These are phyloP conservation scores for Calameuta filiformis DNA, from an alignment of 2,888 invertebrate genomes.

Conservation along the genomic window DNA sequence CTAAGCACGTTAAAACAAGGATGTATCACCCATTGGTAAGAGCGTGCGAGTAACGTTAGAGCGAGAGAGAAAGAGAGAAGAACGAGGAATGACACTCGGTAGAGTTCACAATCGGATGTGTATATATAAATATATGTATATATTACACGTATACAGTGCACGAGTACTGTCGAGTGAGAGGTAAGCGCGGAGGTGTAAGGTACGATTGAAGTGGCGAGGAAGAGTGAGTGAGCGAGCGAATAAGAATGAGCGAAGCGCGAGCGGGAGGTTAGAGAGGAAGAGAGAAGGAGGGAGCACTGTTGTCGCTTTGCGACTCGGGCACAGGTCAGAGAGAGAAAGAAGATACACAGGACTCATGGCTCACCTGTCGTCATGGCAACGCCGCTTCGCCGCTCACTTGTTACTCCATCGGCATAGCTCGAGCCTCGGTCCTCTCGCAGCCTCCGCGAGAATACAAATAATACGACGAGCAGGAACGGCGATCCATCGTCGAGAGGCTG, in stretches of 20 bases:
- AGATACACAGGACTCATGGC: slow-evolving; percentile 47
- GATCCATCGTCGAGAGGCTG: slow-evolving; percentile 44
- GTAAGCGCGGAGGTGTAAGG: slow-evolving; percentile 10
- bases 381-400: slow-evolving; percentile 65
- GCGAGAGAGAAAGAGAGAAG: slow-evolving; percentile 4
- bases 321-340: slow-evolving; percentile 5
- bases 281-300: slow-evolving; percentile 17
- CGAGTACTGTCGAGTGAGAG: neutral
- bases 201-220: slow-evolving; percentile 13
- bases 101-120: neutral
- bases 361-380: slow-evolving; percentile 66
- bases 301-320: slow-evolving; percentile 5
- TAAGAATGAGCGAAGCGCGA: slow-evolving; percentile 8
- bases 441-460: slow-evolving; percentile 53
- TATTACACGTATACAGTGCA: neutral
- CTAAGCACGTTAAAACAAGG: slow-evolving; percentile 31
- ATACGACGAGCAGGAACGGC: slow-evolving; percentile 23
- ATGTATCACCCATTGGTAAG: neutral
- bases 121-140: neutral
- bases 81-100: slow-evolving; percentile 12
- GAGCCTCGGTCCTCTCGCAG: slow-evolving; percentile 53
- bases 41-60: slow-evolving; percentile 19
- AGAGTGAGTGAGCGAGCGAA: slow-evolving; percentile 6
- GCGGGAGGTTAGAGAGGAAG: slow-evolving; percentile 5
- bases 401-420: slow-evolving; percentile 62